Conservation (phyloP, 2,797 vertebrate genomes). For the Ctenochaetus hawaiiensis region DNA sequence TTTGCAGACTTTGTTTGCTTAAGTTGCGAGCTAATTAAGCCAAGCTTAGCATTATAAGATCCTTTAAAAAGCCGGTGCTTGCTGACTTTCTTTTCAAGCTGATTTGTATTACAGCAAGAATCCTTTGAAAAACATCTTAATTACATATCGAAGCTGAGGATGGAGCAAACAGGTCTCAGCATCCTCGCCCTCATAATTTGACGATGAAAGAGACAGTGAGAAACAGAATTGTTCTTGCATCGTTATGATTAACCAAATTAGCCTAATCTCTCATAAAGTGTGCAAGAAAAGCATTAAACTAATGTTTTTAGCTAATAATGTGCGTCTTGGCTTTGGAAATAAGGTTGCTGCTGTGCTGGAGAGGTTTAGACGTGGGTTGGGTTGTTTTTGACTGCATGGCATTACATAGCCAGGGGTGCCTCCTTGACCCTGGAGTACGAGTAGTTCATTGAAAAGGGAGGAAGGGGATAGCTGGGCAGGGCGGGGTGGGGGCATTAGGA, state of each 20-base stretch:
- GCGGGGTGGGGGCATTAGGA: slow-evolving; percentile 26
- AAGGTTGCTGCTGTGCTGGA: background rate
- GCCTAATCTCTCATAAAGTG: too few relatives aligned
- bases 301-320: background rate
- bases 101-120: too few relatives aligned
- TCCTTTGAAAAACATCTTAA: too few relatives aligned
- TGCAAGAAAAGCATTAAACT: too few relatives aligned
- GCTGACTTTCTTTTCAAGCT: background rate
- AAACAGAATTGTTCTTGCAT: too few relatives aligned
- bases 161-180: too few relatives aligned
- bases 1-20: background rate
- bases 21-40: background rate
- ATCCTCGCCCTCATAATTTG: too few relatives aligned
- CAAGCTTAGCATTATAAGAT: background rate
- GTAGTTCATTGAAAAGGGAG: slow-evolving; percentile 20
- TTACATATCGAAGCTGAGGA: too few relatives aligned
- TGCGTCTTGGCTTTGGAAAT: background rate
- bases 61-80: background rate
- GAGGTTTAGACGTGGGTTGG: background rate
- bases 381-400: slow-evolving; percentile 40
- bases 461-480: background rate
- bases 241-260: too few relatives aligned
- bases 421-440: slow-evolving; percentile 46
- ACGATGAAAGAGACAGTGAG: too few relatives aligned
- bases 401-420: slow-evolving; percentile 44